A percentile compares a stretch with the other conserved stretches of the same genome.
phyloP scores from a whole-genome alignment of 53 echinoderm and acorn worm species.

The Holothuria scabra region DNA sequence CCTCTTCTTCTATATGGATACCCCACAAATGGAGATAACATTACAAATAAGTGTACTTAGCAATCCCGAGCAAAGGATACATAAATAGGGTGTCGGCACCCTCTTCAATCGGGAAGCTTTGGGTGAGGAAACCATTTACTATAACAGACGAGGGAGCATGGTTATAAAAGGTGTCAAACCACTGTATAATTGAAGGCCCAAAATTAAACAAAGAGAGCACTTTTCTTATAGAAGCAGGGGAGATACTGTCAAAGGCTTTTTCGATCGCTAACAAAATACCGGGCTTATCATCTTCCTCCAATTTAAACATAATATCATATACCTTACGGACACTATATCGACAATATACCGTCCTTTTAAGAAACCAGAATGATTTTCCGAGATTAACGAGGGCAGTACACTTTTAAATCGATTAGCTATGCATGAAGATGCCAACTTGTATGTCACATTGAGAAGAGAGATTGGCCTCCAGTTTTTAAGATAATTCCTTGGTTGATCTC shows the following conservation, averaged over 20 bases:
- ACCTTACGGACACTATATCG: background rate
- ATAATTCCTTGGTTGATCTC: conserved; percentile 1
- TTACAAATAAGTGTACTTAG: too few species aligned
- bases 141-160: background rate
- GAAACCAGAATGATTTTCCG: conserved; percentile 4
- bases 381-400: background rate
- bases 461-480: too few species aligned
- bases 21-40: too few species aligned
- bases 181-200: conserved; percentile 4
- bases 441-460: conserved; percentile 30
- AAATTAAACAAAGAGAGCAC: background rate
- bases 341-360: too few species aligned
- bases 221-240: background rate
- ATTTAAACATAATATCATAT: background rate
- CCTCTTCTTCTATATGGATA: too few species aligned
- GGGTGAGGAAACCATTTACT: too few species aligned
- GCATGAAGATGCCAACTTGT: conserved; percentile 6
- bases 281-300: background rate
- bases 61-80: too few species aligned
- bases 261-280: too few species aligned
- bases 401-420: background rate
- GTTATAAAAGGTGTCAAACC: too few species aligned
- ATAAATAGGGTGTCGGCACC: too few species aligned
- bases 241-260: too few species aligned
- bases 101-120: too few species aligned